phyloP scores from a whole-genome alignment of 2,113 vertebrate species.

The Notechis scutatus region DNA sequence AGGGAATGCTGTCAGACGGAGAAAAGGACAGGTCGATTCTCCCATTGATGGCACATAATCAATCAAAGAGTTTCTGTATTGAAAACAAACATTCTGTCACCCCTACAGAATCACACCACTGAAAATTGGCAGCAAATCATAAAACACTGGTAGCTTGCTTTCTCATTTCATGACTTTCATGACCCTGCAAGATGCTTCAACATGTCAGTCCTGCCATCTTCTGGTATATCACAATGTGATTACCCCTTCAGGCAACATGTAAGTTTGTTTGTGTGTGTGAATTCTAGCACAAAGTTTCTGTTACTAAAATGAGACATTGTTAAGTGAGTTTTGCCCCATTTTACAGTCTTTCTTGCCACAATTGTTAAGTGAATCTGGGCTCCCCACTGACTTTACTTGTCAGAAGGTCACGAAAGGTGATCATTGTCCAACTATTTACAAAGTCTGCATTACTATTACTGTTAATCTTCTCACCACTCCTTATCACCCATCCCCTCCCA shows the following conservation, averaged over 20 bases:
- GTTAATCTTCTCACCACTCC: too few species aligned
- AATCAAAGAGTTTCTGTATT: neutral
- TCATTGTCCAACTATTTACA: too few species aligned
- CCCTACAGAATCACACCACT: neutral
- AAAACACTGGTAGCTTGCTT: neutral
- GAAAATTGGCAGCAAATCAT: neutral
- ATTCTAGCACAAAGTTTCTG: too few species aligned
- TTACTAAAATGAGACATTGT: too few species aligned
- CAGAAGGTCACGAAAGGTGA: too few species aligned
- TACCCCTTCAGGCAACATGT: neutral
- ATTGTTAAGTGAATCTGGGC: too few species aligned
- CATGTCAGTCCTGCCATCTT: neutral
- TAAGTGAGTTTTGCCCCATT: too few species aligned
- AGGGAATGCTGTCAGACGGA: neutral
- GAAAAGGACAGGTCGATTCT: neutral
- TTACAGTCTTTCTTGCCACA: too few species aligned
- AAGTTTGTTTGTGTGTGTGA: too few species aligned
- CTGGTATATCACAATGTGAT: neutral
- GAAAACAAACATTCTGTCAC: neutral
- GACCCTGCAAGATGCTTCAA: neutral
- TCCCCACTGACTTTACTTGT: too few species aligned
- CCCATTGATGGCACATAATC: neutral
- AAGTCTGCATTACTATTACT: too few species aligned
- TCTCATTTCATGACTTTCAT: neutral
- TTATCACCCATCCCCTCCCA: too few species aligned